Conservation (phyloP, 2,113 vertebrate genomes). For the Halcyon malimbica region DNA sequence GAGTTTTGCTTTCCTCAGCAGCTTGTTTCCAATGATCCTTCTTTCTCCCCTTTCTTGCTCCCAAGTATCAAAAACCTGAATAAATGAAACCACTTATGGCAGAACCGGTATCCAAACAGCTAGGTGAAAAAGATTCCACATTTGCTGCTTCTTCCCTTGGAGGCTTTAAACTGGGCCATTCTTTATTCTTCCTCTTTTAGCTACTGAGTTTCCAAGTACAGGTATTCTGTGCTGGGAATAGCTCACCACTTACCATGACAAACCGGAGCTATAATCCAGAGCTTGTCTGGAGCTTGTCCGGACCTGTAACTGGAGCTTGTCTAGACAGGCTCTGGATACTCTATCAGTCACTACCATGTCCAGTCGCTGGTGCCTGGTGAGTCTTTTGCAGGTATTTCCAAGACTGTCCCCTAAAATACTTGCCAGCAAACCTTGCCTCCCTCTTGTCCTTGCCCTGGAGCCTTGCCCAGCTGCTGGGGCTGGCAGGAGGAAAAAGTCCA, state of each 20-base stretch:
- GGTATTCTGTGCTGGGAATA: neutral
- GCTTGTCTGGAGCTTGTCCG: no score
- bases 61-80: neutral
- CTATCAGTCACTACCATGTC: neutral
- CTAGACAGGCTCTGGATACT: neutral
- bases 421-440: neutral
- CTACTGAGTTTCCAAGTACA: neutral
- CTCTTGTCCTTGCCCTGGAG: neutral
- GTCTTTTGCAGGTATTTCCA: neutral
- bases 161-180: neutral
- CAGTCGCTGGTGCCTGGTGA: neutral
- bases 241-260: neutral
- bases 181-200: neutral
- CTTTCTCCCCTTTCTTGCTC: neutral
- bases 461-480: neutral
- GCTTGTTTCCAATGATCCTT: neutral
- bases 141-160: neutral
- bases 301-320: neutral
- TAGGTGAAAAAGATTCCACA: neutral
- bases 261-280: neutral
- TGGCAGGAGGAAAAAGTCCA: neutral
- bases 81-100: neutral
- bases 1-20: neutral
- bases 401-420: neutral
- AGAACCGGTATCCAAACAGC: neutral